Evolutionary conservation across 2,797 vertebrate genomes (phyloP), one percentile per base, ranked within the genome.

Genomic region (Clarias platycephalus): DNA sequence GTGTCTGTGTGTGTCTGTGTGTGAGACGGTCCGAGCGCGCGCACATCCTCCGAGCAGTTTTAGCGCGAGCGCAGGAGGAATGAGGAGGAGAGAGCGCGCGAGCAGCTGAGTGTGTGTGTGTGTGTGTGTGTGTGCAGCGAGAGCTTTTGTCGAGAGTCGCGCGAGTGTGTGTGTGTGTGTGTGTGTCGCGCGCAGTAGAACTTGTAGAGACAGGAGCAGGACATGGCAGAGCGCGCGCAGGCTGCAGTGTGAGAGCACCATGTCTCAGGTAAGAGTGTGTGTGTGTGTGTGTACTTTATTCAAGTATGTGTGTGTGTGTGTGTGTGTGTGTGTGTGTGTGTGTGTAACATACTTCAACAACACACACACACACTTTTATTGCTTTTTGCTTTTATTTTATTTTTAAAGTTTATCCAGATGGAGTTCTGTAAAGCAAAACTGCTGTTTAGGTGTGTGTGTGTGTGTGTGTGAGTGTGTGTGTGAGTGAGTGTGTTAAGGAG

Each of bases 221-320:
- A 95, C 96, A 97, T 97, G 96, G 96, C 90, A 87, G 93, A 94
- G 90, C 93, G 94, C 93, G 92, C 94, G 94, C 94, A 95, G 94
- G 95, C 95, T 90, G 94, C 94, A 88, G 92, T 94, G 92, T 95
- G 91, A 93, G 94, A 93, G 94, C 94, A 95, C 82, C 34, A 98
- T 97, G 97, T 95, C 96, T 90, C 96, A 97, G 96, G 97, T 98
- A 96, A 97, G 96, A 92, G 44, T 97, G 96, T 44, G 34, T 28
- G 87, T 82, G 40, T 44, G 44, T 77, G 34, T 60, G 34, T 28
- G 87, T 82, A 83, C 37, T 62, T 49, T 6, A 44, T 2, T 60
- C 22, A 58, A 44, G 34, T 62, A 24, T 62, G 70, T 83, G 71
- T 79, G 64, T 86, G 63, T 58, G 40, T 49, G 34, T 28, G 87